Conservation (phyloP, 2,113 vertebrate species). For the Takifugu bimaculatus region DNA sequence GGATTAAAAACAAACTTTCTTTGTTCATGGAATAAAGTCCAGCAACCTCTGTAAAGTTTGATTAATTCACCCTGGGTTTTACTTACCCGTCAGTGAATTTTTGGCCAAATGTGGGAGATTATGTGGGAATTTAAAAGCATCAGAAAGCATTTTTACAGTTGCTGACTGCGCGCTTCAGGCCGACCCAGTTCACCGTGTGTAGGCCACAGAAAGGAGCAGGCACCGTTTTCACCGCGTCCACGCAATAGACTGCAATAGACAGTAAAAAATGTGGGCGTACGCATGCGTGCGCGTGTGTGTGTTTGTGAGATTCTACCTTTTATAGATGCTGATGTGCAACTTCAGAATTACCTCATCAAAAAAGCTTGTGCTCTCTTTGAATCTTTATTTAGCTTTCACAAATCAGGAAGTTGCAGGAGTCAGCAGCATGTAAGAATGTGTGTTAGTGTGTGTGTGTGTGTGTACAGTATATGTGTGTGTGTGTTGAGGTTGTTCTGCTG, state of each 20-base stretch:
- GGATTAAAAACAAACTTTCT: too few relatives aligned
- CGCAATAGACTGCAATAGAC: conserved; percentile 53
- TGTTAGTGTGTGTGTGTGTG: background rate
- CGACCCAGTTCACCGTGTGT: conserved; percentile 21
- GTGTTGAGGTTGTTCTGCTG: too few relatives aligned
- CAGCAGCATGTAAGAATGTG: background rate
- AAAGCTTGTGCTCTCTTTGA: conserved; percentile 33
- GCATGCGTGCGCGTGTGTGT: conserved; percentile 4
- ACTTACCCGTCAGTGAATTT: conserved; percentile 22
- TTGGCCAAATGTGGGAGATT: conserved; percentile 22
- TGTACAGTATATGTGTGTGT: background rate
- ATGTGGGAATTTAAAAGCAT: conserved; percentile 53
- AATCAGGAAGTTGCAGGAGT: conserved; percentile 7
- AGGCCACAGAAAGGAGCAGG: conserved; percentile 38
- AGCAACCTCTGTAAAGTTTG: too few relatives aligned
- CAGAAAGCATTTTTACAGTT: conserved; percentile 62
- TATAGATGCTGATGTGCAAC: conserved; percentile 58
- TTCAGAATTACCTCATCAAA: conserved; percentile 29
- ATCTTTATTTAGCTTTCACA: background rate
- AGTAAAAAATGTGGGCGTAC: conserved; percentile 26
- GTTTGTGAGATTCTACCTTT: background rate
- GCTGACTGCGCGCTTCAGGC: conserved; percentile 54
- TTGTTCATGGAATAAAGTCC: too few relatives aligned
- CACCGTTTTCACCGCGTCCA: conserved; percentile 45
- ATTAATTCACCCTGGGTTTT: conserved; percentile 21